Base-by-base conservation (phyloP, 2,888 invertebrate species). In the Ophioninae sp. region DNA sequence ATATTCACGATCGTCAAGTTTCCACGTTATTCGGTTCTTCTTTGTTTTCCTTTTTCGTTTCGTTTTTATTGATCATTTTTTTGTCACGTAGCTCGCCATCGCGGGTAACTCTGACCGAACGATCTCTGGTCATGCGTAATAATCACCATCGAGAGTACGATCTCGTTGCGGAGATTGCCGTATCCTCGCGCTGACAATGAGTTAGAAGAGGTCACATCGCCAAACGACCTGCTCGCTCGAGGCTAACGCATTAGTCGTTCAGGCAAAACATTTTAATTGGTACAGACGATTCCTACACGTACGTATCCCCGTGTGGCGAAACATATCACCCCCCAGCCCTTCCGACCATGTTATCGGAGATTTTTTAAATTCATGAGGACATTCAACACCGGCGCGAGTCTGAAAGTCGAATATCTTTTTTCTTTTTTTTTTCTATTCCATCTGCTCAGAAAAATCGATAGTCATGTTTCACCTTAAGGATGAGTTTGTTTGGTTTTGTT, bases 181-280 rank as follows among this genome's bases (percentile, higher is more conserved):
- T 30, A 17, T 69, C 51, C 23, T n/a, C 63, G 10, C 13, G 17
- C 3, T 7, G 30, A 30, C 30, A 30, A 30, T 30, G 13, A 63
- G 13, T 39, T 23, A 8, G 41, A 44, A 63, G 41, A 23, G 41
- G 30, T 51, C 13, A 23, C 22, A 56, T 58, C 78, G 69, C 22
- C 69, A 51, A 78, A 71, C 71, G 59, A 41, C 59, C 59, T 39
- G n/a, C n/a, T 59, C 61, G 77, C 69, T 74, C 74, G 74, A 72
- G 74, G 69, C 72, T 83, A 76, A 79, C 76, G 76, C 75, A 82
- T 79, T 79, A 79, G 72, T 69, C 84, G 68, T 79, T 79, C 79
- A 79, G 72, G 72, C 76, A 68, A 51, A 58, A 81, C 68, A 64
- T 84, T 84, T 81, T 84, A 81, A 84, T 84, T 84, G 81, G 44